Conservation (phyloP, 2,888 invertebrate genomes). For the Creontiades dilutus region DNA sequence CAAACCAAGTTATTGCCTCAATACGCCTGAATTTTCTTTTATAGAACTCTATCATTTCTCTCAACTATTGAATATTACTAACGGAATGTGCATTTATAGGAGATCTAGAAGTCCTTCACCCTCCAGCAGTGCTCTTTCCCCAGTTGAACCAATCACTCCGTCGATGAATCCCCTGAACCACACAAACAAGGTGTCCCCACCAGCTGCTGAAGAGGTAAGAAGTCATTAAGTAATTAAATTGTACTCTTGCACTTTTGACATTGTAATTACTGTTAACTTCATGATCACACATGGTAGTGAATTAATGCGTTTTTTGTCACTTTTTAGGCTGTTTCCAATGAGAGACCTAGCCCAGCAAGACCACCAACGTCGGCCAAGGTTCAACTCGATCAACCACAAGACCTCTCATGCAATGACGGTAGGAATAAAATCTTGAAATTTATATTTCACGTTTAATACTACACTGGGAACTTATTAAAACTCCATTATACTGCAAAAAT, state of each 20-base stretch:
- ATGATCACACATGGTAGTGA: background rate
- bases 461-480: no score
- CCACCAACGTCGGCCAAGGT: conserved; percentile 79
- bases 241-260: background rate
- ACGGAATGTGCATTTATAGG: conserved; percentile 51
- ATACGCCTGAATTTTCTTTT: no score
- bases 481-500: no score
- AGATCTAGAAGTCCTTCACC: conserved; percentile 72
- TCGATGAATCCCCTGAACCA: conserved; percentile 71
- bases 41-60: no score
- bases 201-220: conserved; percentile 82
- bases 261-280: background rate
- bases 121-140: conserved; percentile 70
- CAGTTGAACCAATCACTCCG: conserved; percentile 71
- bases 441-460: background rate
- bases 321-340: conserved; percentile 80
- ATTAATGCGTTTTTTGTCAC: background rate
- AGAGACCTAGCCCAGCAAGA: conserved; percentile 84
- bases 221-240: no score
- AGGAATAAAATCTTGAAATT: conserved; percentile 10
- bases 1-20: background rate
- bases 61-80: no score
- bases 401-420: conserved; percentile 76
- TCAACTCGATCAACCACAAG: conserved; percentile 70
- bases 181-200: conserved; percentile 83